phyloP scores from a whole-genome alignment of 1,140 invertebrate species.

The Ostrea denselamellosa region DNA sequence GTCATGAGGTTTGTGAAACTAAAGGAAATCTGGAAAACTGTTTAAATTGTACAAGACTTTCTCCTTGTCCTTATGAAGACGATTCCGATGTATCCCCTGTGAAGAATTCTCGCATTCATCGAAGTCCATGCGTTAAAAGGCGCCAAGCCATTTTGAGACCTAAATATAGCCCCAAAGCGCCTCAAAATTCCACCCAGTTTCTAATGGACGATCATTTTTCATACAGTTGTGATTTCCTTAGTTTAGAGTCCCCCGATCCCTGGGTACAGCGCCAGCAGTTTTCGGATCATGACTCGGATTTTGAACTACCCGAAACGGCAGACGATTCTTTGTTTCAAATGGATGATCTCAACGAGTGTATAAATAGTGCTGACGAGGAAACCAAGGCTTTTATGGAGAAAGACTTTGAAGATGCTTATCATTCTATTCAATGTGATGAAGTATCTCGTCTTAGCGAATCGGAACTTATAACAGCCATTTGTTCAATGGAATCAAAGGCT shows the following conservation, averaged over 20 bases:
- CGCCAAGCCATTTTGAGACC: constrained; percentile 49
- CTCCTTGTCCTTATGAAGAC: not conserved
- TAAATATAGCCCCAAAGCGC: constrained; percentile 70
- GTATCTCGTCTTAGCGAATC: constrained; percentile 61
- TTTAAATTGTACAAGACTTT: not conserved
- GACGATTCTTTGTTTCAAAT: constrained; percentile 31
- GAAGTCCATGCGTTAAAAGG: not conserved
- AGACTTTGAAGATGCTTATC: constrained; percentile 74
- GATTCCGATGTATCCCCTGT: not conserved
- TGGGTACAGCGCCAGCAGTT: constrained; percentile 41
- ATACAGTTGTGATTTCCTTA: constrained; percentile 19
- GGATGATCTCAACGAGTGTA: not conserved
- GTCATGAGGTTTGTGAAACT: not conserved
- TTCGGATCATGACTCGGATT: not conserved
- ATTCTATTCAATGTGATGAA: constrained; percentile 67
- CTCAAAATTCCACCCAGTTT: constrained; percentile 77
- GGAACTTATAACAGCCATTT: constrained; percentile 64
- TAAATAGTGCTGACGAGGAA: constrained; percentile 50
- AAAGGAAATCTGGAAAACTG: constrained; percentile 17
- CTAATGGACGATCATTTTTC: constrained; percentile 71
- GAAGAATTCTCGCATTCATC: not conserved
- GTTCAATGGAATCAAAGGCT: constrained; percentile 53
- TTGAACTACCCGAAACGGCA: not conserved
- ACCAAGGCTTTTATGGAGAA: constrained; percentile 66
- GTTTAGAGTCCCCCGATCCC: constrained; percentile 41